phyloP scores from a whole-genome alignment of 1,140 invertebrate genomes.

The Parapsyche elsis region DNA sequence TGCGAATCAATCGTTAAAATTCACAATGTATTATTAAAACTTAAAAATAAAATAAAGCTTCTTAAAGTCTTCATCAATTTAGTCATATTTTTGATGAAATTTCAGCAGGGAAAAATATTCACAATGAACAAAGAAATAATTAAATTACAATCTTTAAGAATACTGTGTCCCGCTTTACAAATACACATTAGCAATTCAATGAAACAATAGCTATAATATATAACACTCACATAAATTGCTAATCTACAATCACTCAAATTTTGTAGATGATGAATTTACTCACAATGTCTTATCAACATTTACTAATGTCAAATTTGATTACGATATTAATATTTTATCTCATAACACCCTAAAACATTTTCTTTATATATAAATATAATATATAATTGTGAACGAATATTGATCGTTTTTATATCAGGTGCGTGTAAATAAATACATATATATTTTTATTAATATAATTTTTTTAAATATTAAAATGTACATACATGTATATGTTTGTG shows the following conservation, averaged over 20 bases:
- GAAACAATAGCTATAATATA: neutral
- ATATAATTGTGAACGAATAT: slow-evolving; percentile 26
- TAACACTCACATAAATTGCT: slow-evolving; percentile 33
- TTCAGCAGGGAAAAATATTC: too few species aligned
- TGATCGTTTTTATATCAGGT: slow-evolving; percentile 17
- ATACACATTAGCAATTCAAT: slow-evolving; percentile 15
- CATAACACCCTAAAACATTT: slow-evolving; percentile 8
- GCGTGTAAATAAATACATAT: slow-evolving; percentile 25
- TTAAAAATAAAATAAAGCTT: too few species aligned
- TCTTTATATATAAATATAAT: neutral
- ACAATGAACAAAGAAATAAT: too few species aligned
- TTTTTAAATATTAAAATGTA: neutral
- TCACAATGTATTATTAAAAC: too few species aligned
- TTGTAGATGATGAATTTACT: slow-evolving; percentile 12
- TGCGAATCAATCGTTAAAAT: too few species aligned
- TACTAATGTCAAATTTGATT: slow-evolving; percentile 22
- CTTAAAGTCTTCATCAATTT: too few species aligned
- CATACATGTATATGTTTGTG: slow-evolving; percentile 2
- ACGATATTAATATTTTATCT: slow-evolving; percentile 8
- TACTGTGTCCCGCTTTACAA: slow-evolving; percentile 1
- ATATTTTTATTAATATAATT: neutral
- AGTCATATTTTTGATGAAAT: too few species aligned
- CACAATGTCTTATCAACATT: slow-evolving; percentile 19
- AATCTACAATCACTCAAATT: slow-evolving; percentile 33
- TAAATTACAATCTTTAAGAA: neutral